Percentiles rank a stretch among this genome's conserved stretches.
These are phyloP conservation scores for Myotis planiceps DNA, from an alignment of 2,797 vertebrate genomes.

Conservation along the genomic window DNA sequence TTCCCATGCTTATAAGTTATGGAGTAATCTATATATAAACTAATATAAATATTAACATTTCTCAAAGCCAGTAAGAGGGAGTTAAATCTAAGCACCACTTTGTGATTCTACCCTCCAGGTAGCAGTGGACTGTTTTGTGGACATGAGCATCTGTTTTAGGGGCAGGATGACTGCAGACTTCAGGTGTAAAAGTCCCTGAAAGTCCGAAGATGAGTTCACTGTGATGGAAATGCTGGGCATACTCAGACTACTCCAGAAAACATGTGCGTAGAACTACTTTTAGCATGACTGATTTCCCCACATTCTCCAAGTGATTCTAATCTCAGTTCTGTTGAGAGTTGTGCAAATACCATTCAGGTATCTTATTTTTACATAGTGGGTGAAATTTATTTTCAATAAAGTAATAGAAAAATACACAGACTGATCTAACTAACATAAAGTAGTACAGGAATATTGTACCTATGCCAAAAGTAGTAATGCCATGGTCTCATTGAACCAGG, in stretches of 20 bases:
- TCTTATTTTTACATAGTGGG: neutral
- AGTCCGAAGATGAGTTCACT: neutral
- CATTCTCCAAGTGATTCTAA: neutral
- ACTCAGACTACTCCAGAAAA: neutral
- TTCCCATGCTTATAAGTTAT: neutral
- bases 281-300: neutral
- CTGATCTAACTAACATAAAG: neutral
- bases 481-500: neutral
- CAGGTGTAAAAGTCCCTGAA: neutral
- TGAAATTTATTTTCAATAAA: slow-evolving; percentile 5
- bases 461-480: neutral
- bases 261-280: neutral
- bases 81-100: neutral
- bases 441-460: neutral
- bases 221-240: neutral
- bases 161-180: neutral
- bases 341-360: neutral
- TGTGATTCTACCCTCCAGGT: neutral
- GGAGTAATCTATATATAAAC: neutral
- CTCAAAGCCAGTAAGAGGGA: neutral
- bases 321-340: neutral
- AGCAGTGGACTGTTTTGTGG: neutral
- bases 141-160: neutral
- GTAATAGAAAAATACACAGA: neutral
- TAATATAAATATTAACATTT: neutral